A percentile compares a stretch with the other conserved stretches of the same genome.
Evolutionary conservation across 2,113 vertebrate genomes (phyloP).

Genomic region (Peucedramus taeniatus): DNA sequence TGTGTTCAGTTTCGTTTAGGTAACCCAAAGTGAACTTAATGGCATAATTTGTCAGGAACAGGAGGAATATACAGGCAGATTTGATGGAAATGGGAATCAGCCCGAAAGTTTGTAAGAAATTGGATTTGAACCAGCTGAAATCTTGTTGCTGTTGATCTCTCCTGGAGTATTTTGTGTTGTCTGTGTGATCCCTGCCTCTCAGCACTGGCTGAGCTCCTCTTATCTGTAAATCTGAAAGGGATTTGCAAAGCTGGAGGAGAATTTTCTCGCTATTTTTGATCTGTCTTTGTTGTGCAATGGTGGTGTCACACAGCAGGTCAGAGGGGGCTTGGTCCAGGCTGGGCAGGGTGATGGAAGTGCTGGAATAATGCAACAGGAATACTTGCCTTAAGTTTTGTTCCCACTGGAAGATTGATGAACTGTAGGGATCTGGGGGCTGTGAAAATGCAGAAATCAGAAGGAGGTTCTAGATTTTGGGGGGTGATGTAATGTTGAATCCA

Average conservation of each 20-base stretch:
- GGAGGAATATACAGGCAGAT: not conserved
- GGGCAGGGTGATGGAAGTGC: not conserved
- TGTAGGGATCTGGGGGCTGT: not conserved
- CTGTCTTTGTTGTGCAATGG: not conserved
- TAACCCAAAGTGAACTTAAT: not conserved
- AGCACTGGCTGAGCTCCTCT: not conserved
- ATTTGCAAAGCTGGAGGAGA: not conserved
- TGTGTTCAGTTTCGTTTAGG: not conserved
- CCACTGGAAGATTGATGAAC: not conserved
- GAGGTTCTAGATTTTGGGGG: not conserved
- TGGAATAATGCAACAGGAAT: not conserved
- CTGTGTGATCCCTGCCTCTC: not conserved
- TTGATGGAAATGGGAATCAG: constrained; percentile 12
- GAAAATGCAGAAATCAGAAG: not conserved
- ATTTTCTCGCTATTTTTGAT: not conserved
- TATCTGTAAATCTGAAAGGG: not conserved
- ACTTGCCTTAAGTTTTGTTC: not conserved
- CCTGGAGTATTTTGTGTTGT: not conserved
- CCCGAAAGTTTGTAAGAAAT: not conserved
- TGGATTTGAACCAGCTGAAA: constrained; percentile 14
- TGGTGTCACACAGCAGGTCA: not conserved
- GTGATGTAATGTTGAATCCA: not conserved
- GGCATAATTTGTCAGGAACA: not conserved
- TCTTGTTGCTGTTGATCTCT: not conserved
- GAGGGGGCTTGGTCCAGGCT: not conserved